phyloP scores from a whole-genome alignment of 2,888 invertebrate genomes.

The Xylota sylvarum region DNA sequence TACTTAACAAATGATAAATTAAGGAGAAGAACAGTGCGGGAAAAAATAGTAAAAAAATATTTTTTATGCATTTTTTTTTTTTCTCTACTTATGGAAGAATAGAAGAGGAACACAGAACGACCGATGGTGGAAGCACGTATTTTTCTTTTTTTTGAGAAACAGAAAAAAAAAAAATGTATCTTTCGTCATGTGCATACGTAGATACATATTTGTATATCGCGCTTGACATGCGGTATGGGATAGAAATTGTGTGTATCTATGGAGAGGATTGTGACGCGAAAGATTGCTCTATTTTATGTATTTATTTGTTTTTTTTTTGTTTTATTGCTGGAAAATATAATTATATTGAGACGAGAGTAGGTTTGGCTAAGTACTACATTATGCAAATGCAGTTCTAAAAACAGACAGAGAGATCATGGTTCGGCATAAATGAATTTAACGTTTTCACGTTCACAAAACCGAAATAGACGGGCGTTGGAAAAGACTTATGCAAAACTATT shows the following conservation, averaged over 20 bases:
- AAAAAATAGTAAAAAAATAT: constrained; percentile 1
- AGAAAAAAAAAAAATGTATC: constrained; percentile 6
- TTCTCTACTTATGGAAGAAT: constrained; percentile 10
- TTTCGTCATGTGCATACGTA: background rate
- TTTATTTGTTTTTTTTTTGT: background rate
- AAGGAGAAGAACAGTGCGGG: constrained; percentile 1
- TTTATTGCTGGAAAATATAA: background rate
- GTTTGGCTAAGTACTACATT: too few relatives aligned
- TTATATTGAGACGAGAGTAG: background rate
- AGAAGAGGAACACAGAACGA: background rate
- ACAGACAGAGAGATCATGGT: too few relatives aligned
- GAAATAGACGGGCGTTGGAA: too few relatives aligned
- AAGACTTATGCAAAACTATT: too few relatives aligned
- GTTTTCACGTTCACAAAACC: too few relatives aligned
- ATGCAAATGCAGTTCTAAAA: too few relatives aligned
- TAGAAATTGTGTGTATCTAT: background rate
- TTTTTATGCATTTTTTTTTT: constrained; percentile 20
- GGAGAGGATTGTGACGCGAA: constrained; percentile 17
- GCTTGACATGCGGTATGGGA: background rate
- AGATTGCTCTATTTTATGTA: constrained; percentile 28
- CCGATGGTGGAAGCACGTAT: background rate
- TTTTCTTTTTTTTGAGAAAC: background rate
- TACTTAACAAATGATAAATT: constrained; percentile 52
- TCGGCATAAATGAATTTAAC: too few relatives aligned
- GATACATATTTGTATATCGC: background rate